Base-by-base conservation (phyloP, 2,888 invertebrate genomes). In the Masnerella sp. region DNA sequence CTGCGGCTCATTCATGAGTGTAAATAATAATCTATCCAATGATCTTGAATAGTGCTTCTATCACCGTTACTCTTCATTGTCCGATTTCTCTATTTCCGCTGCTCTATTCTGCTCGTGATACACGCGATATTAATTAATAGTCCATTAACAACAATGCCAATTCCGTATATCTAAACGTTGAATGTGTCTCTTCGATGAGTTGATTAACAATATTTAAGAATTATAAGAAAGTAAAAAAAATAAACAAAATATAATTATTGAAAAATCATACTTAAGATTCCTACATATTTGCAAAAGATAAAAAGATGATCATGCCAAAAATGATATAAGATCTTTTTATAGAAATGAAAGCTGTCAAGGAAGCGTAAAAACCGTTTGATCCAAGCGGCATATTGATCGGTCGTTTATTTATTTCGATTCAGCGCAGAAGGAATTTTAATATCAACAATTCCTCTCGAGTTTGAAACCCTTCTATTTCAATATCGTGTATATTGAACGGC, bases 251-350 rank as follows among this genome's bases (percentile, higher is more conserved):
- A n/a, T n/a, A n/a, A n/a, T n/a, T n/a, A n/a, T n/a, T n/a, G n/a
- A n/a, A n/a, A n/a, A n/a, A n/a, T n/a, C n/a, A n/a, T n/a, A n/a
- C n/a, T n/a, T n/a, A n/a, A n/a, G n/a, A n/a, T n/a, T 54, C 28
- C 52, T 18, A 45, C 12, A 8, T 59, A 42, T 32, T n/a, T n/a
- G n/a, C n/a, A n/a, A n/a, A n/a, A n/a, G n/a, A n/a, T n/a, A n/a
- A n/a, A n/a, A n/a, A n/a, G n/a, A n/a, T n/a, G n/a, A n/a, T n/a
- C n/a, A n/a, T n/a, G n/a, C n/a, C n/a, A n/a, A n/a, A n/a, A n/a
- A n/a, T n/a, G n/a, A n/a, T n/a, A n/a, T n/a, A n/a, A n/a, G 30
- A n/a, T 58, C 52, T 68, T 68, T 52, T 68, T 68, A 43, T 56
- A 59, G 52, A 52, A 32, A 28, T 28, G 28, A 45, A 38, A 34